These are phyloP conservation scores for Neodiprion lecontei DNA, from an alignment of 1,140 invertebrate genomes.

Conservation along the genomic window DNA sequence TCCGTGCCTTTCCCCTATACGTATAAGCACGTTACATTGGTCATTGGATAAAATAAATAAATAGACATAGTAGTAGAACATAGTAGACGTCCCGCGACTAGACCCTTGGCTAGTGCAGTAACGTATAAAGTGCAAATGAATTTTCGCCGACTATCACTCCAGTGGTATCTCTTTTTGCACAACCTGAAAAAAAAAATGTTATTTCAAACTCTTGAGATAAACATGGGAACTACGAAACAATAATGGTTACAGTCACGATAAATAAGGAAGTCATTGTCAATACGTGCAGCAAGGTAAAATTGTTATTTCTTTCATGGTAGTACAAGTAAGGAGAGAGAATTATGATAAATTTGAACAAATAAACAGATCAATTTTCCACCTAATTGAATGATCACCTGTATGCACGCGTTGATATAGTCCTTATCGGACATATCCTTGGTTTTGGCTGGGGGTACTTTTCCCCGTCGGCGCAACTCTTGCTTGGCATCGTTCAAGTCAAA, in stretches of 20 bases:
- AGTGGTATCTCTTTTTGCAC: slow-evolving; percentile 56
- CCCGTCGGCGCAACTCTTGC: slow-evolving; percentile 83
- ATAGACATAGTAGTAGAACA: too few relatives aligned
- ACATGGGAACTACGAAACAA: background rate
- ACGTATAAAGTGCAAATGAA: background rate
- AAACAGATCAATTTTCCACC: too few relatives aligned
- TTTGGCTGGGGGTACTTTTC: slow-evolving; percentile 73
- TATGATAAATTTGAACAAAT: too few relatives aligned
- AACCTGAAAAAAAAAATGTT: slow-evolving; percentile 43
- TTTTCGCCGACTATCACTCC: slow-evolving; percentile 38
- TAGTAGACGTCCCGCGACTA: too few relatives aligned
- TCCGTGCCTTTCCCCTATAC: too few relatives aligned
- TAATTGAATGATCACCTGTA: slow-evolving; percentile 53
- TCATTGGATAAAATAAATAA: too few relatives aligned
- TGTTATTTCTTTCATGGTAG: background rate
- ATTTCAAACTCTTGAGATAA: background rate
- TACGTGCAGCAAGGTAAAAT: background rate
- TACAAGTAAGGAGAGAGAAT: background rate
- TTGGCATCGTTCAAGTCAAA: slow-evolving; percentile 86
- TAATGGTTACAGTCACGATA: background rate
- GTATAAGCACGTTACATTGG: too few relatives aligned
- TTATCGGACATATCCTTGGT: slow-evolving; percentile 60
- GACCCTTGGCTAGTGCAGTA: too few relatives aligned
- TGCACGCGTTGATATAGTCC: slow-evolving; percentile 60
- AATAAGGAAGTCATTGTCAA: background rate